Conservation (phyloP, 2,888 invertebrate species). For the Anthophora plumipes region DNA sequence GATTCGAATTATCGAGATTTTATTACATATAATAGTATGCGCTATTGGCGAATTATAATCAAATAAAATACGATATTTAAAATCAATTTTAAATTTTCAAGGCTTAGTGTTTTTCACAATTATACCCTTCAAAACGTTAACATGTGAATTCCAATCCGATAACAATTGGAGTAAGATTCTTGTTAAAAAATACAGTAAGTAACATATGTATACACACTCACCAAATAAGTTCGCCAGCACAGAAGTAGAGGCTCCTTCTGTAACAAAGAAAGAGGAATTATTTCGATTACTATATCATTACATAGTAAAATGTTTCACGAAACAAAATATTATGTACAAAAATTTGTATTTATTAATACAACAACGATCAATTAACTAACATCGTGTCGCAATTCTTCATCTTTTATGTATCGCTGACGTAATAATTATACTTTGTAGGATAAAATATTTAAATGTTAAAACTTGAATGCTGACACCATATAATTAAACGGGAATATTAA, state of each 20-base stretch:
- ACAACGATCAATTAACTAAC: neutral
- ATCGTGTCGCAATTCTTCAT: neutral
- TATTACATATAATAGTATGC: no score
- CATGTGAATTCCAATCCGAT: no score
- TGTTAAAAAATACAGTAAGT: neutral
- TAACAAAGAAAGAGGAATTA: constrained; percentile 60
- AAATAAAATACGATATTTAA: no score
- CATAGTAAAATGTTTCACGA: neutral
- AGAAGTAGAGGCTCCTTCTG: constrained; percentile 80
- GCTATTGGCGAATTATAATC: no score
- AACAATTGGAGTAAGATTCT: neutral
- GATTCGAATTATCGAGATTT: no score
- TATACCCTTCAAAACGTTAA: no score
- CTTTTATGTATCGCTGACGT: neutral
- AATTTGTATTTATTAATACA: neutral
- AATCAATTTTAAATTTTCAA: no score
- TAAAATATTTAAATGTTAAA: no score
- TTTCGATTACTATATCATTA: neutral
- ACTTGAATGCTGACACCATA: neutral
- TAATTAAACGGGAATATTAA: no score
- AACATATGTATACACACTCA: constrained; percentile 67
- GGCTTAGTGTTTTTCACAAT: no score
- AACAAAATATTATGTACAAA: no score
- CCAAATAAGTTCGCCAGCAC: constrained; percentile 80
- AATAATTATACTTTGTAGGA: neutral